Evolutionary conservation across 2,888 invertebrate species (phyloP).

Genomic region (Proisotoma minuta): DNA sequence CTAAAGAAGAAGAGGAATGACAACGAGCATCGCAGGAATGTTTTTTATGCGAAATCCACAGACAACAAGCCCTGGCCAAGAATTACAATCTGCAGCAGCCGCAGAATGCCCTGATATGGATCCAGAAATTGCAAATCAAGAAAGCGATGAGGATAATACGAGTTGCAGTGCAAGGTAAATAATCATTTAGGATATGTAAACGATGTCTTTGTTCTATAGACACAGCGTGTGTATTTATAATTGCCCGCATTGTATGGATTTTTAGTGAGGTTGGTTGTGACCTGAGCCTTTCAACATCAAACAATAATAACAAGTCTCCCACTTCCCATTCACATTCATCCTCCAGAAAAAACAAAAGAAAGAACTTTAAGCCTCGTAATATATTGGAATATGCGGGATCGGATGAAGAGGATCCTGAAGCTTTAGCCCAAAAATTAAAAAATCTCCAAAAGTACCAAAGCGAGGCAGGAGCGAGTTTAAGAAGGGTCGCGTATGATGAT

Average conservation of each 20-base stretch:
- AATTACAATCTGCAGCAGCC: constrained; percentile 35
- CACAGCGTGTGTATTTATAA: no score
- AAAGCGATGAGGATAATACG: constrained; percentile 47
- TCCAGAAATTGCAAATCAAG: constrained; percentile 41
- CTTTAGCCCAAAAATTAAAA: constrained; percentile 6
- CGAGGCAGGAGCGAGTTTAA: neutral
- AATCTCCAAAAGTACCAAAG: neutral
- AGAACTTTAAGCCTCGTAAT: constrained; percentile 73
- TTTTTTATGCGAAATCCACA: constrained; percentile 41
- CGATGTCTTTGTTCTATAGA: no score
- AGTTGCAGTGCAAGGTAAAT: constrained; percentile 47
- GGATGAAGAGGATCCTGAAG: constrained; percentile 48
- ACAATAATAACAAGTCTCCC: constrained; percentile 35
- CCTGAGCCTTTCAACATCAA: constrained; percentile 35
- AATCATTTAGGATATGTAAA: neutral
- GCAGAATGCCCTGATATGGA: constrained; percentile 46
- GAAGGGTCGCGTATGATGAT: constrained; percentile 44
- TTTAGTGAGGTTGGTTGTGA: constrained; percentile 46
- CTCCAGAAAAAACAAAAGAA: constrained; percentile 63
- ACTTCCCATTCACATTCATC: constrained; percentile 34
- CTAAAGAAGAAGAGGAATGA: constrained; percentile 30
- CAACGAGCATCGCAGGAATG: constrained; percentile 46
- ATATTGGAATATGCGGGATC: constrained; percentile 53
- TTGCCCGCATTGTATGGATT: no score
- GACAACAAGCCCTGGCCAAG: constrained; percentile 40